These are phyloP conservation scores for Haplochromis burtoni DNA, from an alignment of 2,113 vertebrate species.

Conservation along the genomic window DNA sequence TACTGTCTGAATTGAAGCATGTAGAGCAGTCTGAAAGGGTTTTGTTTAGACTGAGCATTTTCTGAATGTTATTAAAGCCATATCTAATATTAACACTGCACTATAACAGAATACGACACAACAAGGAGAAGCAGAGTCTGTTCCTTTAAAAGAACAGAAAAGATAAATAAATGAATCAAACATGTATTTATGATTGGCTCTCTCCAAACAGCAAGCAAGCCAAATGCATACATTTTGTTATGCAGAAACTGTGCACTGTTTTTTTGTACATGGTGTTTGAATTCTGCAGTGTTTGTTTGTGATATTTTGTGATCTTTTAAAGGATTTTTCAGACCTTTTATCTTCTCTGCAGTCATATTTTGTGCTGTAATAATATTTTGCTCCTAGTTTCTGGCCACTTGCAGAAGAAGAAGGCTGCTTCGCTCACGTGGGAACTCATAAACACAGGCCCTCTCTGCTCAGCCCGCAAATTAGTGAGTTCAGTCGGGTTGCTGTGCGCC, in stretches of 20 bases:
- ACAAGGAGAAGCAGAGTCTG: background rate
- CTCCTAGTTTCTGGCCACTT: background rate
- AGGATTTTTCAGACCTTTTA: background rate
- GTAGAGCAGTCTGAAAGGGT: background rate
- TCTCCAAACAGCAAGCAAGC: background rate
- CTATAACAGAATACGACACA: background rate
- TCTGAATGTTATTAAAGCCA: background rate
- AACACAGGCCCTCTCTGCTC: conserved; percentile 24
- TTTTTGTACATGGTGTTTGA: background rate
- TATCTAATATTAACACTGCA: background rate
- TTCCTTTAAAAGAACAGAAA: background rate
- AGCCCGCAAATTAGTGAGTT: conserved; percentile 33
- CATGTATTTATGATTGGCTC: background rate
- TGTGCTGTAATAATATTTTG: background rate
- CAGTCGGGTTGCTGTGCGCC: conserved; percentile 24
- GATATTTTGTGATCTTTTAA: background rate
- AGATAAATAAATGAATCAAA: background rate
- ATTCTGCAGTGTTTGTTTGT: background rate
- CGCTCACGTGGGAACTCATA: conserved; percentile 11
- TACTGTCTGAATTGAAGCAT: background rate
- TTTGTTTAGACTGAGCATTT: background rate
- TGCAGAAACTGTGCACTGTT: background rate
- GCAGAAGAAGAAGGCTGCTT: background rate
- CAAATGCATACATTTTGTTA: background rate
- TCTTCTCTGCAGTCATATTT: background rate